phyloP scores from a whole-genome alignment of 2,888 invertebrate genomes.

The Cantharis lateralis region DNA sequence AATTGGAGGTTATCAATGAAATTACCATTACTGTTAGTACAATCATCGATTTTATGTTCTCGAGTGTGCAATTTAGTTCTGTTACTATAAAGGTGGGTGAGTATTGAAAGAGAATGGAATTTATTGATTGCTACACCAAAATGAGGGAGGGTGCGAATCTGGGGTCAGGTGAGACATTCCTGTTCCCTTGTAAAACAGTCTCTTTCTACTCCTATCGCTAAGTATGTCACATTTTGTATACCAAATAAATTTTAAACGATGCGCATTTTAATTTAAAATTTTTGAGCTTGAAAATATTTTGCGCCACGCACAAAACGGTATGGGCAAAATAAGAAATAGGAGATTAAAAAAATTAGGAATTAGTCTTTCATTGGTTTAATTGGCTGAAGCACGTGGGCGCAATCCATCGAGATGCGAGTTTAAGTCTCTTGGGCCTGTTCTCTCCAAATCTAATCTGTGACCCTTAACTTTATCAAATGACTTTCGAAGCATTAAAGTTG shows the following conservation, averaged over 20 bases:
- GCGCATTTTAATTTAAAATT: not conserved
- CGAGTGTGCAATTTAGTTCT: slow-evolving; percentile 20
- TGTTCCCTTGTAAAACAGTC: slow-evolving; percentile 30
- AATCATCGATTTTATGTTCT: slow-evolving; percentile 20
- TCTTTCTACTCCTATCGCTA: slow-evolving; percentile 19
- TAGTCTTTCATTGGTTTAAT: not conserved
- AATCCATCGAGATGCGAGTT: not conserved
- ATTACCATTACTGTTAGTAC: slow-evolving; percentile 12
- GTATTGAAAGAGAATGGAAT: slow-evolving; percentile 31
- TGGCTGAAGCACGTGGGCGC: not conserved
- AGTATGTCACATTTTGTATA: slow-evolving; percentile 16
- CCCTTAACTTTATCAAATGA: not conserved
- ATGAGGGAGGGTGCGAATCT: slow-evolving; percentile 24
- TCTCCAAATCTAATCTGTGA: not conserved
- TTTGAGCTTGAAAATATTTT: not conserved
- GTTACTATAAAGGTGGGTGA: slow-evolving; percentile 21
- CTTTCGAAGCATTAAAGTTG: not conserved
- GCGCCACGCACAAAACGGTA: not conserved
- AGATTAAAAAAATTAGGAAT: not conserved
- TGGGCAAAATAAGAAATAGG: not conserved
- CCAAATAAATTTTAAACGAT: not conserved
- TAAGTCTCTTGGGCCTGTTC: not conserved
- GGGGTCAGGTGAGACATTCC: slow-evolving; percentile 32
- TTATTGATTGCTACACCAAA: slow-evolving; percentile 27
- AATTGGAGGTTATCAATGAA: not conserved